Base-by-base conservation (phyloP, 2,888 invertebrate genomes). In the Habrosyne pyritoides region DNA sequence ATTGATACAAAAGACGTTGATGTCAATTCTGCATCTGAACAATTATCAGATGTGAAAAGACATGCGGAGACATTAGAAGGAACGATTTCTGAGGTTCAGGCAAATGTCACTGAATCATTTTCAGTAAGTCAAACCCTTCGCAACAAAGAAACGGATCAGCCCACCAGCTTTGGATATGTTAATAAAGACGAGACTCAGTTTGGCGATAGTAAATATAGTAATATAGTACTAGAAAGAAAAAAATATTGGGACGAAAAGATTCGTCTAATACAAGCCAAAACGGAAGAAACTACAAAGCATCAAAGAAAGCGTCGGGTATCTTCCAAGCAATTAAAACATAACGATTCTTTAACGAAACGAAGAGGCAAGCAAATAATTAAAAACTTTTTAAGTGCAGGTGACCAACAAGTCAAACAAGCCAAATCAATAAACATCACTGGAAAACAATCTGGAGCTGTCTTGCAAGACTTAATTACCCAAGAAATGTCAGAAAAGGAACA, bases 51-150 rank as follows among this genome's bases (percentile, higher is more conserved):
- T 89, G 93, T 92, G 93, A 93, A 87, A 73, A 90, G 91, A 93
- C 87, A 85, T 74, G 73, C 75, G 66, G 73, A 70, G 60, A 60
- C 76, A 75, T 66, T 77, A 75, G 89, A 89, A 86, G 89, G 88
- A 77, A 77, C 73, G 92, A 92, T 91, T 93, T 93, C 92, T 89
- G 91, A 90, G 89, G 87, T 93, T 93, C 93, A 93, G 92, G 68
- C 82, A 81, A 86, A 81, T 83, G 87, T 80, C 83, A 87, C 91
- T 93, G 93, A 93, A 91, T 92, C 87, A 77, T 77, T 83, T 85
- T 91, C 90, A 91, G 92, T 71, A 92, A 92, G 91, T 92, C 91
- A 81, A 71, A 70, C 74, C 89, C 90, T 91, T 91, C 87, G 71
- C 60, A 63, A 66, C 58, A 54, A 73, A 57, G 56, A 69, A 52